Evolutionary conservation across 2,113 vertebrate genomes (phyloP), one percentile per base, ranked within the genome.

Genomic region (Machaerirhynchus nigripectus): DNA sequence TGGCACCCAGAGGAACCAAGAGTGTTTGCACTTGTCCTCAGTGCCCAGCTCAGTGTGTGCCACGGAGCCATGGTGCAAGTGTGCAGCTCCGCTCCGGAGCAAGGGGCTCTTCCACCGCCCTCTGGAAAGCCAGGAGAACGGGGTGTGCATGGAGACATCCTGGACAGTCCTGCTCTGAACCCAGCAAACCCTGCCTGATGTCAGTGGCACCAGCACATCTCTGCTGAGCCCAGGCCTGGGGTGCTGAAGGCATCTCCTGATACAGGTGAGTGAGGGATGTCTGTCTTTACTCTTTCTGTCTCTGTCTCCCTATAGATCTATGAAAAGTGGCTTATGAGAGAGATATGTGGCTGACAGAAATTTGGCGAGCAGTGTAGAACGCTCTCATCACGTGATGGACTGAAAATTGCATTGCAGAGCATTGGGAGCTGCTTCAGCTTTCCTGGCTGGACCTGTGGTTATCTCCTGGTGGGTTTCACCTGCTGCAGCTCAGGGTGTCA

Each of bases 81-180:
- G 64, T 75, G n/a, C 74, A 23, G 22, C 73, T 57, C 40, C n/a
- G 7, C 15, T 1, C 24, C 6, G 24, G 53, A 6, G 46, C 39
- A 5, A 5, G 40, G 42, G 28, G 16, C 33, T n/a, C 28, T 21
- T 31, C 39, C 28, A 10, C 1, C 26, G 4, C 3, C 23, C 33
- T 33, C 35, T 93, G 84, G 64, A 47, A n/a, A 57, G 17, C 17
- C 27, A 64, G 65, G n/a, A 49, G 44, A 15, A 20, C 0, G 3
- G 27, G 6, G 0, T 22, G 8, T 15, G 10, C 2, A 2, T 26
- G 40, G 65, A 26, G 6, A 15, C 13, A 42, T 8, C 33, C 39
- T 37, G 15, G 14, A 2, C 27, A 57, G 15, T 4, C 40, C 42
- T 7, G 1, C 57, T 52, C 27, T 5, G 53, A 35, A 10, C 9